Evolutionary conservation across 2,113 vertebrate species (phyloP).

Genomic region (Nycticebus coucang): DNA sequence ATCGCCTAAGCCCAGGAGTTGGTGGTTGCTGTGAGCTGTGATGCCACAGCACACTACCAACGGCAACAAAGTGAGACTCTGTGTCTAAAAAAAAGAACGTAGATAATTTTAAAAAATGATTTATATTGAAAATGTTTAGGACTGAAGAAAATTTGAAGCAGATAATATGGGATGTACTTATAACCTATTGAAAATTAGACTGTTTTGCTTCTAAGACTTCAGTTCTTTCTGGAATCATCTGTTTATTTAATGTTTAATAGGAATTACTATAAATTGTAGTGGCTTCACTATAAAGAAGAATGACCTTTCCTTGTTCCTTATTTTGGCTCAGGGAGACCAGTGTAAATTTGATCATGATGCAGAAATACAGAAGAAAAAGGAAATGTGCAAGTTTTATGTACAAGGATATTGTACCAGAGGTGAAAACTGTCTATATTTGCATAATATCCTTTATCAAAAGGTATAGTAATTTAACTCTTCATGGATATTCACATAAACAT

Average conservation of each 20-base stretch:
- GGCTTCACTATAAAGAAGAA: background rate
- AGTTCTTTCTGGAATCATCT: conserved; percentile 33
- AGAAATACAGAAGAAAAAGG: conserved; percentile 77
- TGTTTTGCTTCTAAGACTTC: background rate
- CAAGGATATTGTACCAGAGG: conserved; percentile 78
- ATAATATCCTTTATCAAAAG: conserved; percentile 77
- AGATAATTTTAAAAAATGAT: background rate
- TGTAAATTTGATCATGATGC: conserved; percentile 75
- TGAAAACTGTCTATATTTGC: conserved; percentile 72
- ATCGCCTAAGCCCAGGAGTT: no score
- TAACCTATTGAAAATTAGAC: background rate
- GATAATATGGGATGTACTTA: background rate
- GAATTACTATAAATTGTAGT: background rate
- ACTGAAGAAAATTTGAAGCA: conserved; percentile 4
- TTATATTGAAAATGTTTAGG: conserved; percentile 21
- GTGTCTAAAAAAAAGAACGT: background rate
- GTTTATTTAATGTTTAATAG: background rate
- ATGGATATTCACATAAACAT: background rate
- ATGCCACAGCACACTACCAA: no score
- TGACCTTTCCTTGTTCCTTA: conserved; percentile 5
- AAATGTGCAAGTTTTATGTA: conserved; percentile 79
- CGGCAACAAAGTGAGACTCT: no score
- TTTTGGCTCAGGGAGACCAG: conserved; percentile 62
- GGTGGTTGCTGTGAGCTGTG: no score
- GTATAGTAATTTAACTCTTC: background rate